Conservation (phyloP, 2,797 vertebrate genomes). For the Mycteria americana region DNA sequence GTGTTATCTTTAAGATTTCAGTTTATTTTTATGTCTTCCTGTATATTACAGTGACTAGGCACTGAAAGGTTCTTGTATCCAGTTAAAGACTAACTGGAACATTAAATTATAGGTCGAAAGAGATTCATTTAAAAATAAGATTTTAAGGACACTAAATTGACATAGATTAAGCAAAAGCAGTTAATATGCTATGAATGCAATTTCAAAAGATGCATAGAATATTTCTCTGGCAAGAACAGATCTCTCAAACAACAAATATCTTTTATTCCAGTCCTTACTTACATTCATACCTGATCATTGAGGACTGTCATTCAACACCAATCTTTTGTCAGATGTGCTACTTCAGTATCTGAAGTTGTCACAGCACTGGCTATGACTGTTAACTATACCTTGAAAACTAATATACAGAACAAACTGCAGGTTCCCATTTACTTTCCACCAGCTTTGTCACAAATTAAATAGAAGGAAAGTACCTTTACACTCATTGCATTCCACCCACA, state of each 20-base stretch:
- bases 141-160: neutral
- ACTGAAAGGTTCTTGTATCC: neutral
- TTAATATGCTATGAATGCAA: neutral
- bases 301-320: neutral
- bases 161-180: neutral
- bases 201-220: neutral
- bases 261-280: neutral
- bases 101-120: neutral
- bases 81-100: neutral
- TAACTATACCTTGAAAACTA: neutral
- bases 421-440: neutral
- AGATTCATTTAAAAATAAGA: neutral
- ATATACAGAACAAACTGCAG: neutral
- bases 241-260: neutral
- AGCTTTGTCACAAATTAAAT: neutral
- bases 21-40: neutral
- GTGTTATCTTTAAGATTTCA: neutral
- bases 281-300: neutral
- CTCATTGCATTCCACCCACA: neutral
- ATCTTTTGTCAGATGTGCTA: neutral
- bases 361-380: neutral
- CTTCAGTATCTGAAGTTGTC: neutral
- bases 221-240: neutral
- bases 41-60: neutral
- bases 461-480: neutral